Evolutionary conservation across 2,113 vertebrate species (phyloP).

Genomic region (Elephantulus edwardii): DNA sequence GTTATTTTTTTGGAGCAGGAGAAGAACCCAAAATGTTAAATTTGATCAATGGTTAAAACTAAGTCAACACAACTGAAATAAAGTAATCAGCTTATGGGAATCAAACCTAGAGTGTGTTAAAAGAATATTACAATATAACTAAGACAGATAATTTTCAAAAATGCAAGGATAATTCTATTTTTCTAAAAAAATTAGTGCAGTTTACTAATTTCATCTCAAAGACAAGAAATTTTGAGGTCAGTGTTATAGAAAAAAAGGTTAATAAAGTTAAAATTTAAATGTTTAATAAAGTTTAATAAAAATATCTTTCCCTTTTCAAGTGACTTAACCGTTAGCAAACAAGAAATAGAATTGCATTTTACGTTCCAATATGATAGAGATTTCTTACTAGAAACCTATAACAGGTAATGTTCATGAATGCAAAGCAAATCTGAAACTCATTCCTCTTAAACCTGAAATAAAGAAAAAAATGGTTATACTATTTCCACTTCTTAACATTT

Average conservation of each 20-base stretch:
- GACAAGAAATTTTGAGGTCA: background rate
- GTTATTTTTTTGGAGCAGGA: no score
- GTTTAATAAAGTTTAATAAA: background rate
- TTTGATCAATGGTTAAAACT: no score
- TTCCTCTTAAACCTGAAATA: background rate
- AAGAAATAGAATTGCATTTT: background rate
- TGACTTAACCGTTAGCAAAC: background rate
- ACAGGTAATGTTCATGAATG: background rate
- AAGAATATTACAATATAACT: background rate
- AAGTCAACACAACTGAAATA: no score
- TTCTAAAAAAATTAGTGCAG: background rate
- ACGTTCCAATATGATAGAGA: background rate
- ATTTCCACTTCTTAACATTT: background rate
- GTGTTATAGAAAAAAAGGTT: background rate
- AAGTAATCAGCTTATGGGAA: background rate
- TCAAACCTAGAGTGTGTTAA: background rate
- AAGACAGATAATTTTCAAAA: background rate
- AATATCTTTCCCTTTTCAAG: background rate
- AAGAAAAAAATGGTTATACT: background rate
- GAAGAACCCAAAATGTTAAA: no score
- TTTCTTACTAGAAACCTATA: background rate
- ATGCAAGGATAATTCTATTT: background rate
- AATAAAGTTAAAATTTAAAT: background rate
- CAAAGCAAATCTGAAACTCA: background rate
- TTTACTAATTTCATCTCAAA: background rate